Percentiles rank a stretch among this genome's conserved stretches.
These are phyloP conservation scores for Paramacrobiotus metropolitanus DNA, from an alignment of 1,140 invertebrate species.

Conservation along the genomic window DNA sequence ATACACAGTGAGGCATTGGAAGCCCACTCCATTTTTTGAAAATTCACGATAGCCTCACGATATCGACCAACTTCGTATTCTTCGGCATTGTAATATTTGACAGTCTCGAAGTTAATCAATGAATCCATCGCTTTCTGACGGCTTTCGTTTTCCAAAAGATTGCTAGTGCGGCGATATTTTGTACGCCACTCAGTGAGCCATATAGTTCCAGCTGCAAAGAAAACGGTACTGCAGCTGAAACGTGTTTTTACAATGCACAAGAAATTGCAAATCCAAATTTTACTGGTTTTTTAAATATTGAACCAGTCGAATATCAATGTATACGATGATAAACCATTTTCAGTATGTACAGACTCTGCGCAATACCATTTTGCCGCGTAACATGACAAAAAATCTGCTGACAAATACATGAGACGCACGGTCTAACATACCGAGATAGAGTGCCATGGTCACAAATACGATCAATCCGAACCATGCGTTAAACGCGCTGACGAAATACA, in stretches of 20 bases:
- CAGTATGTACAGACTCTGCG: no score
- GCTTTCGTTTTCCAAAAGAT: constrained; percentile 67
- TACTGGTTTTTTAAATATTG: no score
- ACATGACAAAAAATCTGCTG: no score
- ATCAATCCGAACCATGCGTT: constrained; percentile 83
- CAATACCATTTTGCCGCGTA: no score
- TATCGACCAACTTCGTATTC: constrained; percentile 65
- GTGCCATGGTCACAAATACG: constrained; percentile 65
- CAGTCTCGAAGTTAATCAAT: constrained; percentile 89
- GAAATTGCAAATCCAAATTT: no score
- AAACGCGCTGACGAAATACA: constrained; percentile 63
- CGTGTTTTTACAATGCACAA: no score
- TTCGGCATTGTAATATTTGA: constrained; percentile 89
- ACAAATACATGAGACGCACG: no score
- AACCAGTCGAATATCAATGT: no score
- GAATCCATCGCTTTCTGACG: constrained; percentile 80
- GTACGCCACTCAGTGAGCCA: constrained; percentile 81
- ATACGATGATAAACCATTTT: no score
- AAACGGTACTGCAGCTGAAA: no score
- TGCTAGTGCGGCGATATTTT: constrained; percentile 74
- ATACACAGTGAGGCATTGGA: constrained; percentile 58
- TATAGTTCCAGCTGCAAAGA: constrained; percentile 51
- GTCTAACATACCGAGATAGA: constrained; percentile 72
- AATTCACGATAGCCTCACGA: constrained; percentile 48
- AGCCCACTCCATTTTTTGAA: constrained; percentile 66